Percentiles rank a stretch among this genome's conserved stretches.
These are phyloP conservation scores for Polia nebulosa DNA, from an alignment of 2,888 invertebrate species.

Conservation along the genomic window DNA sequence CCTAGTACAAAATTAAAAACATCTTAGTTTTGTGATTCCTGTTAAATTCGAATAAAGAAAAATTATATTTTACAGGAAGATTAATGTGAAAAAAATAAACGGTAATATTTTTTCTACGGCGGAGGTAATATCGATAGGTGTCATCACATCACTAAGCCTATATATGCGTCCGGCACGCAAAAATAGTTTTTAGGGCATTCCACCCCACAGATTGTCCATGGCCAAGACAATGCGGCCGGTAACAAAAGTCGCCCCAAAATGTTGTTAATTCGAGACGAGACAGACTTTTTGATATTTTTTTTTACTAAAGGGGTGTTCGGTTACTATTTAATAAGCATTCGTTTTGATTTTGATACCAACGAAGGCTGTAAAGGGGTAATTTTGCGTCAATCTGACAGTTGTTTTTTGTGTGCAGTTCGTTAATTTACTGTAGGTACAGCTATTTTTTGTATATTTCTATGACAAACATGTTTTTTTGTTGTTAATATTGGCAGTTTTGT, in stretches of 20 bases:
- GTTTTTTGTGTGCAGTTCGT: slow-evolving; percentile 7
- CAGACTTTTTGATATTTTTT: slow-evolving; percentile 68
- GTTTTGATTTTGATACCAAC: slow-evolving; percentile 72
- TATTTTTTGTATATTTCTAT: slow-evolving; percentile 5
- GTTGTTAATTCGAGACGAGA: slow-evolving; percentile 79
- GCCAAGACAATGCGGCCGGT: slow-evolving; percentile 77
- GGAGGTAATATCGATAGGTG: background rate
- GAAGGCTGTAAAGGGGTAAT: slow-evolving; percentile 73
- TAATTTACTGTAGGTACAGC: slow-evolving; percentile 2
- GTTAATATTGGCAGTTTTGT: background rate
- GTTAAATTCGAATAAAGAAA: background rate
- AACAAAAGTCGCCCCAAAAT: slow-evolving; percentile 86
- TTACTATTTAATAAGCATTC: slow-evolving; percentile 86
- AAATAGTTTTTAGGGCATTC: slow-evolving; percentile 80
- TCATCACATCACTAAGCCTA: slow-evolving; percentile 24
- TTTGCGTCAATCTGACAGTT: slow-evolving; percentile 67
- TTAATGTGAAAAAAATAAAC: background rate
- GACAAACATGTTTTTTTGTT: background rate
- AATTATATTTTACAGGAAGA: background rate
- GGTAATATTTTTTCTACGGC: background rate
- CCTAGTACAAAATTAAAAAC: background rate
- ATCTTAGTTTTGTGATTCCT: background rate
- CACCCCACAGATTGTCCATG: slow-evolving; percentile 75
- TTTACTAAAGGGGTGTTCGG: slow-evolving; percentile 80
- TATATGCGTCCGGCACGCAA: slow-evolving; percentile 71